phyloP scores from a whole-genome alignment of 2,797 vertebrate species.

The Thalassophryne amazonica region DNA sequence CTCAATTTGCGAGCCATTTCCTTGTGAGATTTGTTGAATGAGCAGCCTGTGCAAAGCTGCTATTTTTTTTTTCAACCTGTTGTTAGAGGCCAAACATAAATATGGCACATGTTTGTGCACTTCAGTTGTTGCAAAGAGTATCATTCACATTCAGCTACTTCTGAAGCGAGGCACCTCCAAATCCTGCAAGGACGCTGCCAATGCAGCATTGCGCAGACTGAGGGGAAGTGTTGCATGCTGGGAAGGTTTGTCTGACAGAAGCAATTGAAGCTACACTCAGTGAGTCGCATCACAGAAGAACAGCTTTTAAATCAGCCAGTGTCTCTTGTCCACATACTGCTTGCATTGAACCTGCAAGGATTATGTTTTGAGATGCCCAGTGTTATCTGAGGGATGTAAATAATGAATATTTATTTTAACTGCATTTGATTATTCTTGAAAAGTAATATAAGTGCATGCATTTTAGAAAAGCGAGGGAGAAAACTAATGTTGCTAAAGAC shows the following conservation, averaged over 20 bases:
- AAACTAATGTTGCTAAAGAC: constrained; percentile 27
- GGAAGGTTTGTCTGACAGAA: constrained; percentile 72
- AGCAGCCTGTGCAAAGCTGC: background rate
- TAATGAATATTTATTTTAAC: constrained; percentile 10
- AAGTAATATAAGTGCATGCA: constrained; percentile 17
- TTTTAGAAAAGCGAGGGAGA: constrained; percentile 18
- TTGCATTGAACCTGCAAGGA: constrained; percentile 4
- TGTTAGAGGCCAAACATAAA: constrained; percentile 17
- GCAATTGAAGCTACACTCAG: constrained; percentile 68
- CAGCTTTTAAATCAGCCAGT: constrained; percentile 58
- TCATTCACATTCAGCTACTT: constrained; percentile 47
- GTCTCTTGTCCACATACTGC: constrained; percentile 18
- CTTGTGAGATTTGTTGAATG: background rate
- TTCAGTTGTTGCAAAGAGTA: constrained; percentile 45
- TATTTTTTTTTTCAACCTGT: constrained; percentile 1
- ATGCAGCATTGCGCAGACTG: constrained; percentile 68
- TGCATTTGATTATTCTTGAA: constrained; percentile 27
- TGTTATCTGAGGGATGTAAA: constrained; percentile 40
- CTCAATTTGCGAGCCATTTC: background rate
- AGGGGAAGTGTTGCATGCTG: constrained; percentile 74
- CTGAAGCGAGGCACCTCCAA: constrained; percentile 63
- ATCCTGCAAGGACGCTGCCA: constrained; percentile 66
- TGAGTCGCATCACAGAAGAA: constrained; percentile 63
- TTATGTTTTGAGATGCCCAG: constrained; percentile 18
- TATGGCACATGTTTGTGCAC: constrained; percentile 45